Evolutionary conservation across 2,113 vertebrate species (phyloP).

Genomic region (Nibea albiflora): DNA sequence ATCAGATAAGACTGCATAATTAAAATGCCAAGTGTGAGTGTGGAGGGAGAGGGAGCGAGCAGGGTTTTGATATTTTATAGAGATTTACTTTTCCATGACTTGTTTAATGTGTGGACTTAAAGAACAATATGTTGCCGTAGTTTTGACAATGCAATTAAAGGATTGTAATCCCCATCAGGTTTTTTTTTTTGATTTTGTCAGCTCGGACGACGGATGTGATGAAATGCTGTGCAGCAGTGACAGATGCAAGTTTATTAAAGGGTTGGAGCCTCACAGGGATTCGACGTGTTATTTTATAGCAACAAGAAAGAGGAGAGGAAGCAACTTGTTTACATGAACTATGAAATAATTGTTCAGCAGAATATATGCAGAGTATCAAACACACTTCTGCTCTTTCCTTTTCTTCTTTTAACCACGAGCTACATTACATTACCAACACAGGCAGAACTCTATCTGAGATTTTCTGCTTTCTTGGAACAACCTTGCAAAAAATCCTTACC

Average conservation of each 20-base stretch:
- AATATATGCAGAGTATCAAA: slow-evolving; percentile 13
- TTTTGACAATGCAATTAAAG: slow-evolving; percentile 85
- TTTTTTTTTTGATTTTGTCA: slow-evolving; percentile 57
- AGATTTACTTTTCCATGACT: slow-evolving; percentile 76
- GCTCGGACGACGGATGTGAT: slow-evolving; percentile 50
- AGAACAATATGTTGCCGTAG: slow-evolving; percentile 55
- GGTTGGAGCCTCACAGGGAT: slow-evolving; percentile 40
- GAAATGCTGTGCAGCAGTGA: slow-evolving; percentile 47
- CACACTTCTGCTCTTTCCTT: background rate
- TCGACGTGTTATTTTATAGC: slow-evolving; percentile 36
- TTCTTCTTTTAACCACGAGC: background rate
- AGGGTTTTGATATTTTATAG: slow-evolving; percentile 71
- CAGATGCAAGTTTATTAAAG: slow-evolving; percentile 69
- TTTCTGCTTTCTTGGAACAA: slow-evolving; percentile 50
- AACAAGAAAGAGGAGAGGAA: slow-evolving; percentile 6
- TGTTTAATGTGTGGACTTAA: slow-evolving; percentile 68
- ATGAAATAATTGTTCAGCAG: slow-evolving; percentile 17
- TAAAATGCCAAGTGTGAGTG: slow-evolving; percentile 84
- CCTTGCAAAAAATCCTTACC: slow-evolving; percentile 30
- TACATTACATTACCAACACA: slow-evolving; percentile 1
- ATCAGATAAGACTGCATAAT: slow-evolving; percentile 85
- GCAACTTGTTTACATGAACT: slow-evolving; percentile 51
- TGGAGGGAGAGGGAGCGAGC: slow-evolving; percentile 58
- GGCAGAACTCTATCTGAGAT: slow-evolving; percentile 43
- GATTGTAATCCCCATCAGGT: slow-evolving; percentile 72